Conservation (phyloP, 2,113 vertebrate species). For the Pygoscelis adeliae region DNA sequence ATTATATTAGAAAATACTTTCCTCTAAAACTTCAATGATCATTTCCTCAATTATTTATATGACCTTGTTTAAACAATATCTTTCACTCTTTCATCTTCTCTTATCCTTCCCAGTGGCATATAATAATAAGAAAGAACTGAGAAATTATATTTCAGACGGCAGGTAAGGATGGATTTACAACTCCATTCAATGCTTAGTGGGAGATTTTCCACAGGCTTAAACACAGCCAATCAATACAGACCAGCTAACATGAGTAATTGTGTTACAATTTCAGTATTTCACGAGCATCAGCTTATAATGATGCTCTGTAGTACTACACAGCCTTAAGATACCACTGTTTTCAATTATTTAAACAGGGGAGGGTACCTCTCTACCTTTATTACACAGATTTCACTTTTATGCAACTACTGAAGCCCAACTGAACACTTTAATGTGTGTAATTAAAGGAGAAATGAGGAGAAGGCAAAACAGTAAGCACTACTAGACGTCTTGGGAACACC, state of each 20-base stretch:
- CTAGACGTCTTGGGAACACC: background rate
- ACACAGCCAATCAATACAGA: background rate
- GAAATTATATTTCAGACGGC: background rate
- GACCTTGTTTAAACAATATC: background rate
- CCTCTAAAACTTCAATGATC: background rate
- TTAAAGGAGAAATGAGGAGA: background rate
- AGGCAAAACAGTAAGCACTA: background rate
- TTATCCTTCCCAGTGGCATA: background rate
- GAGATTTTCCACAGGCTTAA: background rate
- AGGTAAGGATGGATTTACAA: background rate
- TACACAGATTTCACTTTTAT: background rate
- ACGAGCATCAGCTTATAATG: accelerated
- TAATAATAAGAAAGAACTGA: background rate
- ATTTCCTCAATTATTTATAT: background rate
- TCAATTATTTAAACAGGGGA: background rate
- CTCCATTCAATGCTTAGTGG: background rate
- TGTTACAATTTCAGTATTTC: background rate
- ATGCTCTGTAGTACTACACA: background rate
- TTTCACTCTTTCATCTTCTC: background rate
- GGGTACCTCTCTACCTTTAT: background rate
- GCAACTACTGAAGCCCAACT: background rate
- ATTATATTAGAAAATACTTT: background rate
- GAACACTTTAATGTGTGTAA: background rate
- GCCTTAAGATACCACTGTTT: background rate
- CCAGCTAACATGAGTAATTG: background rate